Base-by-base conservation (phyloP, 2,113 vertebrate species). In the Perccottus glenii region DNA sequence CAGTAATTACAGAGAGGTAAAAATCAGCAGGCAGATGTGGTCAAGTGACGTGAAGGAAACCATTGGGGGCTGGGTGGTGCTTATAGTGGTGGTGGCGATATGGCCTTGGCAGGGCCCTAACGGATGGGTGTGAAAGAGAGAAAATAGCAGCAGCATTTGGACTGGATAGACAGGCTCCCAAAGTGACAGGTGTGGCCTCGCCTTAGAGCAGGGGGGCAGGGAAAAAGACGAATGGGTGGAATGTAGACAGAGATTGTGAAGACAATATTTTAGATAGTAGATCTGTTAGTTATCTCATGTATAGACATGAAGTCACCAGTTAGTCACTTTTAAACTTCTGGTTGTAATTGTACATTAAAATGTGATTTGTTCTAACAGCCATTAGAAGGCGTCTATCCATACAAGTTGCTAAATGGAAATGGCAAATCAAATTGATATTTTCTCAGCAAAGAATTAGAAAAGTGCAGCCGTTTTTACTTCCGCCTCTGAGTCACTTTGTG, bases 401-500 rank as follows among this genome's bases (percentile, higher is more conserved):
- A n/a, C n/a, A n/a, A n/a, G n/a, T n/a, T n/a, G n/a, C n/a, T n/a
- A n/a, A n/a, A n/a, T n/a, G n/a, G n/a, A n/a, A n/a, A n/a, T n/a
- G n/a, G n/a, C n/a, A n/a, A n/a, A n/a, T n/a, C n/a, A n/a, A n/a
- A n/a, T n/a, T n/a, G n/a, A n/a, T n/a, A n/a, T n/a, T n/a, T n/a
- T n/a, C n/a, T n/a, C n/a, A n/a, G n/a, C n/a, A n/a, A n/a, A n/a
- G n/a, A n/a, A n/a, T n/a, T n/a, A n/a, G n/a, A n/a, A n/a, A n/a
- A n/a, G n/a, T n/a, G n/a, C n/a, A n/a, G n/a, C n/a, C n/a, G 9
- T 67, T 7, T 73, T 79, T 80, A 94, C 93, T 91, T 93, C 92
- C 5, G 85, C 70, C 47, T 82, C 87, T 0, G 85, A 56, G 51
- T 91, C 88, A 0, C 60, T 48, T 49, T 78, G 87, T 10, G 86